Conservation (phyloP, 2,113 vertebrate genomes). For the Corythoichthys haematopterus region DNA sequence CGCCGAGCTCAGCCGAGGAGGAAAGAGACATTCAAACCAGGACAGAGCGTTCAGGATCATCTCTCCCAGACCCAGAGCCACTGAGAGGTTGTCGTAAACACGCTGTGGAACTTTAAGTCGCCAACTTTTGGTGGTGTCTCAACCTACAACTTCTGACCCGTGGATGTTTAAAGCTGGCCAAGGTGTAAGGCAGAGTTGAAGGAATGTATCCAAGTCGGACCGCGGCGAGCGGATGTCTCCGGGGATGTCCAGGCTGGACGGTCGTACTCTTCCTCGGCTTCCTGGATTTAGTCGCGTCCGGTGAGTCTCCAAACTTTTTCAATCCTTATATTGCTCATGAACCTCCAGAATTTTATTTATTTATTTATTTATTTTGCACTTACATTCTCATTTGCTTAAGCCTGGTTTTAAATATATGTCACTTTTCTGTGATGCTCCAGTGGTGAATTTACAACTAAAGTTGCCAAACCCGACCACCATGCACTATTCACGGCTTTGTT, state of each 20-base stretch:
- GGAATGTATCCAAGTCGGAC: conserved; percentile 69
- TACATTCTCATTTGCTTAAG: conserved; percentile 9
- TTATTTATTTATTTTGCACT: neutral
- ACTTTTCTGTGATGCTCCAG: neutral
- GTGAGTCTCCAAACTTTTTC: conserved; percentile 42
- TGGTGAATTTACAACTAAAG: neutral
- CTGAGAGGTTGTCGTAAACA: conserved; percentile 4
- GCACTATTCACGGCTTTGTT: neutral
- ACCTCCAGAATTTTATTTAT: no score
- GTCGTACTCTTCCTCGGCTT: conserved; percentile 49
- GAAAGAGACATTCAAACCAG: conserved; percentile 24
- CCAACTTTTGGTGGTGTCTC: conserved; percentile 2
- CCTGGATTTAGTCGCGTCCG: conserved; percentile 54
- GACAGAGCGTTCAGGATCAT: conserved; percentile 18
- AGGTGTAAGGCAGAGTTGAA: conserved; percentile 47
- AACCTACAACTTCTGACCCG: conserved; percentile 22
- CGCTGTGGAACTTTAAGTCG: conserved; percentile 6
- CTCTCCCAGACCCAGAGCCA: conserved; percentile 4
- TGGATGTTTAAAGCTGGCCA: conserved; percentile 63
- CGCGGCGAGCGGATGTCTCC: conserved; percentile 48
- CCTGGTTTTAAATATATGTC: conserved; percentile 18
- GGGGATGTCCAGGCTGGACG: conserved; percentile 65
- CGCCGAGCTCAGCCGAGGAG: conserved; percentile 34
- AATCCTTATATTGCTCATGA: no score
- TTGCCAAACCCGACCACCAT: neutral